These are phyloP conservation scores for Acleris holmiana DNA, from an alignment of 2,888 invertebrate genomes.

Conservation along the genomic window DNA sequence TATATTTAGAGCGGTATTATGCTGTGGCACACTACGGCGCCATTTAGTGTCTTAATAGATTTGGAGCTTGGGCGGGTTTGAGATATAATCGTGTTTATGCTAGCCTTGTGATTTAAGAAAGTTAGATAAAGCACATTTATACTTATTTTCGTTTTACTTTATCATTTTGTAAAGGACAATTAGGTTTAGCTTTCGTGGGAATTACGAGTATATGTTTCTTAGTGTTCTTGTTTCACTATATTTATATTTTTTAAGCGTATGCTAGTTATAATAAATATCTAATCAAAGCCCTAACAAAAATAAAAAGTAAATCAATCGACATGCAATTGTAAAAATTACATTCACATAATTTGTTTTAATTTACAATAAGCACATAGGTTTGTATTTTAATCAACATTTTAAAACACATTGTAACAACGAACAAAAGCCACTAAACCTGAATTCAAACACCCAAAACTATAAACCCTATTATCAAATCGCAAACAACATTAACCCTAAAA, in stretches of 20 bases:
- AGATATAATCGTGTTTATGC: neutral
- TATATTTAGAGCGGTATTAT: conserved; percentile 27
- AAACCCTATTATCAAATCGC: conserved; percentile 18
- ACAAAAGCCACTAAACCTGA: neutral
- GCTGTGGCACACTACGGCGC: conserved; percentile 12
- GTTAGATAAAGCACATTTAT: neutral
- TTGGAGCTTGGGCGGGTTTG: neutral
- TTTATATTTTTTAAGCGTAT: too few relatives aligned
- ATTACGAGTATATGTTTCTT: too few relatives aligned
- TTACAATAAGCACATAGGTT: too few relatives aligned
- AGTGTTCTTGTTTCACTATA: too few relatives aligned
- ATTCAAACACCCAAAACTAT: conserved; percentile 1
- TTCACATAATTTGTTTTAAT: too few relatives aligned
- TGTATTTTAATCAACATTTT: neutral
- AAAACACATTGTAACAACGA: neutral
- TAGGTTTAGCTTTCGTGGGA: too few relatives aligned
- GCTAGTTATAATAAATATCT: too few relatives aligned
- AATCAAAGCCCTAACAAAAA: too few relatives aligned
- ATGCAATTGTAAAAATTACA: too few relatives aligned
- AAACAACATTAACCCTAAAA: conserved; percentile 21
- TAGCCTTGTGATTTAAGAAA: neutral
- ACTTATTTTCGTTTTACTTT: too few relatives aligned
- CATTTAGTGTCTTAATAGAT: neutral
- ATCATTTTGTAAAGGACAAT: too few relatives aligned
- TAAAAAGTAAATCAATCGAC: too few relatives aligned